Conservation (phyloP, 2,113 vertebrate species). For the Balaeniceps rex region DNA sequence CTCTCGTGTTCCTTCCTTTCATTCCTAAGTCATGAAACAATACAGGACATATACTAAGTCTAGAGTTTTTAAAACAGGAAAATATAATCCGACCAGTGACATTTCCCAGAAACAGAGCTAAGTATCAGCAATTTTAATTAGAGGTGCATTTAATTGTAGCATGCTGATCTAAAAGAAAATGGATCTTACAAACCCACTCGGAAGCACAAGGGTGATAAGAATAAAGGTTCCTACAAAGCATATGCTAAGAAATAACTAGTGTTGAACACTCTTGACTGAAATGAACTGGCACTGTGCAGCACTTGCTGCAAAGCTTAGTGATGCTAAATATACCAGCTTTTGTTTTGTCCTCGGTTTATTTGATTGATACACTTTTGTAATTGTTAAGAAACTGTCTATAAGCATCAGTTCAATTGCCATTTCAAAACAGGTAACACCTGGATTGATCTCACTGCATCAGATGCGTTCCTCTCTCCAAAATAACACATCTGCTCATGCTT, state of each 20-base stretch:
- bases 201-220: not conserved
- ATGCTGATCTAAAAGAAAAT: not conserved
- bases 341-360: not conserved
- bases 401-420: not conserved
- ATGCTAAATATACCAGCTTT: not conserved
- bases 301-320: not conserved
- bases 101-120: not conserved
- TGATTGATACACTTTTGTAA: not conserved
- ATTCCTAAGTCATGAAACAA: not conserved
- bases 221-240: not conserved
- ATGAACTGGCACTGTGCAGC: not conserved
- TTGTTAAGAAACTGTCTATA: not conserved
- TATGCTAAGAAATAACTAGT: not conserved
- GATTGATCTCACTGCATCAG: not conserved
- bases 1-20: not conserved
- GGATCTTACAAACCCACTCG: not conserved
- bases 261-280: not conserved
- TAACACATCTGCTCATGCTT: not conserved
- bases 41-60: not conserved
- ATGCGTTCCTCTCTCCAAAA: not conserved
- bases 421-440: not conserved
- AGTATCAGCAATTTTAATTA: not conserved
- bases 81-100: not conserved
- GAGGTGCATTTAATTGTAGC: not conserved
- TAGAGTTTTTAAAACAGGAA: not conserved